Conservation (phyloP, 2,888 invertebrate genomes). For the Noctua janthe region DNA sequence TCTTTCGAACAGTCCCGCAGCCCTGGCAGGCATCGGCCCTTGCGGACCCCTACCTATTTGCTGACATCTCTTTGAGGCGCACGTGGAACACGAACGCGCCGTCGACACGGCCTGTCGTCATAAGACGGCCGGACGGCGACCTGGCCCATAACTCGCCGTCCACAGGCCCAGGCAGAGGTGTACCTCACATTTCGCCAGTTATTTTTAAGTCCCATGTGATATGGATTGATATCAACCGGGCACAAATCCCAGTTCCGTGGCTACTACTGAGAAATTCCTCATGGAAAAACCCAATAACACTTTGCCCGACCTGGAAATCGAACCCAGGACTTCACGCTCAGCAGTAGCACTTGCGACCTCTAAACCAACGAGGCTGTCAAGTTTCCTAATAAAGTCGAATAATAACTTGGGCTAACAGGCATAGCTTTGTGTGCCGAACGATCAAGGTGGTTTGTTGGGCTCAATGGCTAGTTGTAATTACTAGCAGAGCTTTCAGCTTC, state of each 20-base stretch:
- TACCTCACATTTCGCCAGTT: not conserved
- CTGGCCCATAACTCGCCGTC: too few species aligned
- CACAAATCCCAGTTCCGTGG: not conserved
- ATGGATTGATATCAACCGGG: not conserved
- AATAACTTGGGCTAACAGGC: slow-evolving; percentile 14
- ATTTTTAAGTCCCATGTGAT: not conserved
- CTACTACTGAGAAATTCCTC: not conserved
- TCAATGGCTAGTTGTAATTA: slow-evolving; percentile 40
- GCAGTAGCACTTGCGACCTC: not conserved
- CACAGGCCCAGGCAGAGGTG: not conserved
- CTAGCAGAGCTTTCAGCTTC: slow-evolving; percentile 34
- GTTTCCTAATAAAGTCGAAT: not conserved
- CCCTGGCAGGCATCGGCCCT: too few species aligned
- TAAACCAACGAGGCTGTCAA: not conserved
- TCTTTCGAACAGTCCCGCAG: too few species aligned
- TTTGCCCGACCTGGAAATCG: not conserved
- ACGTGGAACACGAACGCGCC: too few species aligned
- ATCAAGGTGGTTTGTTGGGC: slow-evolving; percentile 14
- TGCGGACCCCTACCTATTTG: too few species aligned
- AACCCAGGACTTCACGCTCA: not conserved
- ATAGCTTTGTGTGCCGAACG: slow-evolving; percentile 27
- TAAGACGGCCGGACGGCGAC: too few species aligned
- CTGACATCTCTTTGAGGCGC: too few species aligned
- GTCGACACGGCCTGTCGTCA: too few species aligned
- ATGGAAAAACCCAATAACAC: not conserved